phyloP scores from a whole-genome alignment of 2,113 vertebrate genomes.

The Rana temporaria region DNA sequence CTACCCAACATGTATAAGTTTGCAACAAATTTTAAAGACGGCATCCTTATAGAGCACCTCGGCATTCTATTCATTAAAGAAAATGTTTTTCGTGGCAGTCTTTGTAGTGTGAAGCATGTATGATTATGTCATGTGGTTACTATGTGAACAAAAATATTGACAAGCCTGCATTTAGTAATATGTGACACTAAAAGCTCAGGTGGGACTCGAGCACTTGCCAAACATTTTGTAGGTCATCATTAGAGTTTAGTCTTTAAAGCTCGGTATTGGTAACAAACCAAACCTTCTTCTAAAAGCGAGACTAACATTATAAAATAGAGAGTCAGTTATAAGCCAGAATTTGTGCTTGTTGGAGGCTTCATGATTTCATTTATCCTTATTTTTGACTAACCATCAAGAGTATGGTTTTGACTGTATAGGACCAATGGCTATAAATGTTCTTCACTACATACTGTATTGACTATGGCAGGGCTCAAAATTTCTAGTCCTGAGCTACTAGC shows the following conservation, averaged over 20 bases:
- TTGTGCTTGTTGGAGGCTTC: background rate
- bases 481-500: too few species aligned
- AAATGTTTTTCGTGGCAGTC: constrained; percentile 41
- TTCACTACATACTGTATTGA: too few species aligned
- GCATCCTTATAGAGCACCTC: background rate
- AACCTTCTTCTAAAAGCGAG: background rate
- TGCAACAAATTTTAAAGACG: background rate
- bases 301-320: background rate
- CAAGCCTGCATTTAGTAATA: constrained; percentile 2
- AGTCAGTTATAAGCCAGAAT: background rate
- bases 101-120: background rate
- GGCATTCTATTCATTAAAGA: background rate
- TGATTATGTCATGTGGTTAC: constrained; percentile 34
- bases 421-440: too few species aligned
- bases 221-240: background rate
- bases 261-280: background rate
- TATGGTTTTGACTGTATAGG: too few species aligned
- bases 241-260: constrained; percentile 1
- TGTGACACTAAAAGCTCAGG: constrained; percentile 29
- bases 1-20: too few species aligned
- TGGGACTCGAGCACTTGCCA: constrained; percentile 29
- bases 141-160: constrained; percentile 36
- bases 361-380: too few species aligned
- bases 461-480: too few species aligned
- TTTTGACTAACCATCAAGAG: too few species aligned